Percentiles rank a stretch among this genome's conserved stretches.
Evolutionary conservation across 2,113 vertebrate species (phyloP).

Genomic region (Saccopteryx leptura): DNA sequence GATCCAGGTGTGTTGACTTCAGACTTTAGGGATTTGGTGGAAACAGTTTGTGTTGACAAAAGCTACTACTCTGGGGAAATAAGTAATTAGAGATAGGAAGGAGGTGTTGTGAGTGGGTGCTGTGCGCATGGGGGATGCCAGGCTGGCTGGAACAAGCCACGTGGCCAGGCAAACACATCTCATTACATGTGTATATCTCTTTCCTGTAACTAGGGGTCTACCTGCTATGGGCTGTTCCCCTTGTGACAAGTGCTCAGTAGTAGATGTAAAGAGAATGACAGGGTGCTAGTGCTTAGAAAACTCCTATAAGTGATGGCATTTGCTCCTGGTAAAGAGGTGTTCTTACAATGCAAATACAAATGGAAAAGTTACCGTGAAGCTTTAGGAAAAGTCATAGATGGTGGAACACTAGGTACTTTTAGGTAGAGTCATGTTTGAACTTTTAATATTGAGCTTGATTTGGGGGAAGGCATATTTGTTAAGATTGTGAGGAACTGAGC

Average conservation of each 20-base stretch:
- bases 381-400: conserved; percentile 18
- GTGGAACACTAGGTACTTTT: neutral
- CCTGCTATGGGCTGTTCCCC: neutral
- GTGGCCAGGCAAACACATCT: neutral
- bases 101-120: neutral
- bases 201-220: neutral
- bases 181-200: neutral
- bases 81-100: conserved; percentile 4
- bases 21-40: conserved; percentile 8
- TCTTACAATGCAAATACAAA: conserved; percentile 9
- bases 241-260: neutral
- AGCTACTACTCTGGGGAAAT: neutral
- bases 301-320: neutral
- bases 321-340: neutral
- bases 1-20: neutral
- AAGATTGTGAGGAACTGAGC: neutral
- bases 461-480: neutral
- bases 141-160: neutral
- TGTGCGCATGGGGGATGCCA: neutral
- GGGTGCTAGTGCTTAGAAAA: neutral
- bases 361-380: conserved; percentile 5
- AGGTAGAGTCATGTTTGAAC: neutral
- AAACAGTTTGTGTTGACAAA: neutral
- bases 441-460: conserved; percentile 38
- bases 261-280: neutral